A percentile compares a stretch with the other conserved stretches of the same genome.
Conservation (phyloP, 2,113 vertebrate species). For the Pavo muticus region DNA sequence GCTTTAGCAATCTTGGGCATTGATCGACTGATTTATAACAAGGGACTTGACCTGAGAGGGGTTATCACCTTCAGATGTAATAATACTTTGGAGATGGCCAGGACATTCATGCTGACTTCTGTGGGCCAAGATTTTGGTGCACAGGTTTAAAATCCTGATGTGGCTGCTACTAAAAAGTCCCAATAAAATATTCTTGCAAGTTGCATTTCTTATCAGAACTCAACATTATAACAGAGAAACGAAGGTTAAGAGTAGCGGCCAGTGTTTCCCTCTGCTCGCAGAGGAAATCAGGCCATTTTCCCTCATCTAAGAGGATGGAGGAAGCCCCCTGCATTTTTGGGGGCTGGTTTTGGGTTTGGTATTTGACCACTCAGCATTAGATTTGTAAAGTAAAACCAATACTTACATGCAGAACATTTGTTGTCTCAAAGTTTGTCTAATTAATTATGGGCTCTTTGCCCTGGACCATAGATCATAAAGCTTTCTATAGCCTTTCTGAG, state of each 20-base stretch:
- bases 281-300: neutral
- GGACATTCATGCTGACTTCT: neutral
- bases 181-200: neutral
- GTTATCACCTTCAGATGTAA: neutral
- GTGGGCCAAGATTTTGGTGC: neutral
- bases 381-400: neutral
- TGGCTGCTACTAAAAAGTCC: neutral
- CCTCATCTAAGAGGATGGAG: neutral
- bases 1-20: neutral
- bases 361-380: neutral
- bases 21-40: conserved; percentile 40
- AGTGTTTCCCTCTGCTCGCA: neutral
- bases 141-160: neutral
- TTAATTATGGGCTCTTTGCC: neutral
- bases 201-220: neutral
- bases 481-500: neutral
- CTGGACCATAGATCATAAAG: neutral
- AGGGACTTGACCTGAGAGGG: neutral
- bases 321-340: neutral
- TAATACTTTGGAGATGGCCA: neutral
- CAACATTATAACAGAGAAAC: neutral
- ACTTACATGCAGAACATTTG: neutral
- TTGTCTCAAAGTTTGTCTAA: neutral
- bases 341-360: neutral
- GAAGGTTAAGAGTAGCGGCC: neutral